phyloP scores from a whole-genome alignment of 2,797 vertebrate genomes.

The Odontamblyopus lacepedii region DNA sequence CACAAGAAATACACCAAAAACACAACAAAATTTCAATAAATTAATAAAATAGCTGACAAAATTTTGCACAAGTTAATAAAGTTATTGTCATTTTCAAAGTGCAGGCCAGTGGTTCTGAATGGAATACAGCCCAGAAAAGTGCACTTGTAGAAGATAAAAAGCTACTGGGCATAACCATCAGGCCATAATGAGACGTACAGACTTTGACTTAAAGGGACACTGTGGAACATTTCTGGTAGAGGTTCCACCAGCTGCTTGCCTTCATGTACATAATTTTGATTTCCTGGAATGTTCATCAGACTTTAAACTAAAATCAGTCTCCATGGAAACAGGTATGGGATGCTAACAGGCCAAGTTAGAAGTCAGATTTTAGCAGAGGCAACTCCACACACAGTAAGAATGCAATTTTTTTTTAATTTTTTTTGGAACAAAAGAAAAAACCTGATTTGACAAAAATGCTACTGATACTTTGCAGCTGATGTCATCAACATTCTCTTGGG shows the following conservation, averaged over 20 bases:
- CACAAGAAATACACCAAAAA: constrained; percentile 29
- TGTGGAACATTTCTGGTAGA: background rate
- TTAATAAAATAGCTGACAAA: constrained; percentile 38
- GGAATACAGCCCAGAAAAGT: constrained; percentile 74
- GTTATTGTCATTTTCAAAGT: constrained; percentile 70
- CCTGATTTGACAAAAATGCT: too few species aligned
- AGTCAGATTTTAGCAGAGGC: too few species aligned
- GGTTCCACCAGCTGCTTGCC: background rate
- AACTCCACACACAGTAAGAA: too few species aligned
- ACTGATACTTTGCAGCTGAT: too few species aligned
- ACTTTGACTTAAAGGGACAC: constrained; percentile 35
- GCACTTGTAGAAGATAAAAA: constrained; percentile 78
- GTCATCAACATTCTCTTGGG: too few species aligned
- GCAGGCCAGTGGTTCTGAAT: constrained; percentile 63
- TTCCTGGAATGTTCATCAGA: background rate
- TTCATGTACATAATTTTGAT: background rate
- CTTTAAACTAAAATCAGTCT: too few species aligned
- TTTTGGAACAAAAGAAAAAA: too few species aligned
- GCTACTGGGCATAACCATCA: constrained; percentile 64
- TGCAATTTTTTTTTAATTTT: too few species aligned
- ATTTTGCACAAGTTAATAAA: constrained; percentile 64
- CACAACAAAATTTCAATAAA: constrained; percentile 47
- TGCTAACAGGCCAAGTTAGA: too few species aligned
- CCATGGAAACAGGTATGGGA: too few species aligned
- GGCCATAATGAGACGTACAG: constrained; percentile 52